Base-by-base conservation (phyloP, 30 jellyfish, hydroid and myxozoan genomes). In the Aurelia sp. region DNA sequence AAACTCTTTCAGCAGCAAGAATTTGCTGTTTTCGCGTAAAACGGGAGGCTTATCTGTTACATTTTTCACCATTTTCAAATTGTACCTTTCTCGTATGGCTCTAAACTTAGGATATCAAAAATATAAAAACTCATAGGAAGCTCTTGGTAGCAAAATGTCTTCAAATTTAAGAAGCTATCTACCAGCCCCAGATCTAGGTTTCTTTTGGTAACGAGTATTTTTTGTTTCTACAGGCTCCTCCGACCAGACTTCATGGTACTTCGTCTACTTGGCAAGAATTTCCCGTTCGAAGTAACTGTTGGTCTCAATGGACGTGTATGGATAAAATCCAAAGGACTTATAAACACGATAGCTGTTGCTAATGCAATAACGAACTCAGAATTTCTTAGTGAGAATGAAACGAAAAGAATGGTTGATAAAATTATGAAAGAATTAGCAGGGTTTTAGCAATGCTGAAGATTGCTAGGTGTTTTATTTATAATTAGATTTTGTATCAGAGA, bases 301-400 rank as follows among this genome's bases (percentile, higher is more conserved):
- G 99, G 99, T 21, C 47, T 95, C 73, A 95, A 95, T 71, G 99
- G 99, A 22, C 81, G 97, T 18, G 81, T 95, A 9, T 95, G 99
- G 99, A 89, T 95, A 8, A 89, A 89, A 50, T 83, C 99, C 41
- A 94, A 89, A 74, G 93, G 93, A 18, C 68, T 81, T 27, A n/a
- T 85, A 13, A 96, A 81, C 82, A 85, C 92, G 15, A 81, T 94
- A 4, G 97, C 99, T 11, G 78, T 94, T 16, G 91, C 96, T 13
- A 94, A 94, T 84, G 95, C 97, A 4, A 89, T 94, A 18, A 73
- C 78, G 18, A 64, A 79, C 53, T 89, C 99, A 3, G 97, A 94
- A 67, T 83, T 73, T 64, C 84, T 89, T 84, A 86, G 44, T 23
- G 95, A 89, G 58, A 81, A 79, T 10, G 88, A 89, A 73, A 72